Evolutionary conservation across 2,113 vertebrate genomes (phyloP), one percentile per base, ranked within the genome.

Genomic region (Melanerpes formicivorus): DNA sequence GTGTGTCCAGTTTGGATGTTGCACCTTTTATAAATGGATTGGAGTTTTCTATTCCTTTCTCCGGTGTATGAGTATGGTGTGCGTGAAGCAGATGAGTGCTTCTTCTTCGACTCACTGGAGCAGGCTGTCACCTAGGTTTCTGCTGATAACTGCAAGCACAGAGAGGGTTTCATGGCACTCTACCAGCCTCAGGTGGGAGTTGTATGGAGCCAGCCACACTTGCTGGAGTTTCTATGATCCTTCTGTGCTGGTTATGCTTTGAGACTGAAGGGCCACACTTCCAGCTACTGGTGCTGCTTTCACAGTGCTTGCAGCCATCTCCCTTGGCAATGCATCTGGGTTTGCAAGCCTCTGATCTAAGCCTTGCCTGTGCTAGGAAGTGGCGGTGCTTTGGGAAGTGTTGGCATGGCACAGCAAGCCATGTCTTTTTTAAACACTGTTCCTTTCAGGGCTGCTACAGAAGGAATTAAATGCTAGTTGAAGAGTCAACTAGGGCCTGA

Each of bases 1-100:
- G 9, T 32, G 26, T 55, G 21, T 72, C 32, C 52, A 25, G 18
- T 30, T 65, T 64, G 50, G 71, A 18, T 88, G 81, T 75, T 72
- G 10, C 23, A 30, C 11, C 9, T 40, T 63, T 56, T 16, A 3
- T 69, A 58, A 76, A 54, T 76, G 1, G 2, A 5, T 37, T 0
- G 0, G 6, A 25, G 15, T 75, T 58, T 85, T 14, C 46, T 76
- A 0, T 89, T 88, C 14, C 23, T 73, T 73, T 66, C 21, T 70
- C 15, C 9, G 27, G 27, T 55, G 18, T 23, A 7, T 55, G 42
- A 25, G 11, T 25, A 1, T 63, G 6, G 60, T 46, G 59, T 5
- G 2, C 30, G 25, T 50, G 46, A 65, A 82, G 58, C 64, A 84
- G 19, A 3, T 56, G 37, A 27, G 32, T 65, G 21, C 56, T 60